Evolutionary conservation across 2,113 vertebrate species (phyloP).

Genomic region (Corythaixoides concolor): DNA sequence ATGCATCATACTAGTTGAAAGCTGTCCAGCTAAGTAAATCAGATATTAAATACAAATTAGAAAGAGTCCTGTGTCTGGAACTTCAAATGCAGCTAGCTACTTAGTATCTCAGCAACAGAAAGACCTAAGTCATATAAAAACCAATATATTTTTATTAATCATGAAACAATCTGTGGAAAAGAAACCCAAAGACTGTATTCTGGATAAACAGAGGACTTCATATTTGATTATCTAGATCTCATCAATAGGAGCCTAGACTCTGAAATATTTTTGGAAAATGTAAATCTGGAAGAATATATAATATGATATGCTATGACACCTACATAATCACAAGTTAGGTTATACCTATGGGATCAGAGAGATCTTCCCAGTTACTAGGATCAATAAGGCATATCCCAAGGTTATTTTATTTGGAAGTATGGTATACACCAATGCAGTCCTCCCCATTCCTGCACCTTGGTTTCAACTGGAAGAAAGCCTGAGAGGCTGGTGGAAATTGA

Average conservation of each 20-base stretch:
- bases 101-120: neutral
- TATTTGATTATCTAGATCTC: neutral
- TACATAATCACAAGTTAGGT: neutral
- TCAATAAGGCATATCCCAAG: rapidly evolving
- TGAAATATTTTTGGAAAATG: neutral
- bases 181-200: neutral
- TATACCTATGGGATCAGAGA: neutral
- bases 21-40: neutral
- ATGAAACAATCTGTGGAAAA: neutral
- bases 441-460: neutral
- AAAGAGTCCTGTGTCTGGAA: neutral
- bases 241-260: neutral
- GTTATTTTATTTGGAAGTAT: neutral
- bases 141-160: neutral
- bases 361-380: neutral
- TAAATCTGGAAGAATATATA: neutral
- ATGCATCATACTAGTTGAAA: neutral
- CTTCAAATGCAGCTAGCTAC: neutral
- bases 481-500: neutral
- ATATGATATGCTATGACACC: neutral
- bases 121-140: neutral
- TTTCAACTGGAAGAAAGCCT: neutral
- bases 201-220: neutral
- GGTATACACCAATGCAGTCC: neutral
- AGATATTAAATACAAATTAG: neutral